phyloP scores from a whole-genome alignment of 2,888 invertebrate genomes.

The Norana najaformis region DNA sequence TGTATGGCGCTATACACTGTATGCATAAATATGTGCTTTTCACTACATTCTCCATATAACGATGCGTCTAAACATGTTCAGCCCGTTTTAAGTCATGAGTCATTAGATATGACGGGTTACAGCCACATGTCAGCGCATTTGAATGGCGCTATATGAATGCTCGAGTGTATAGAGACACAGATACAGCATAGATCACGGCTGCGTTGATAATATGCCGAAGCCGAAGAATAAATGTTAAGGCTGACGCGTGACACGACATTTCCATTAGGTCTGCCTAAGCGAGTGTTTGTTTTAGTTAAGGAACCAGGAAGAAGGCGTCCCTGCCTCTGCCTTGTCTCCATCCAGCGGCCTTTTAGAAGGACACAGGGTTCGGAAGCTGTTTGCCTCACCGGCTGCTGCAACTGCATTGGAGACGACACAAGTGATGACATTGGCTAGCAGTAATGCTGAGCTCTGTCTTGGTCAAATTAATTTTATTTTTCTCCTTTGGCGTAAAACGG shows the following conservation, averaged over 20 bases:
- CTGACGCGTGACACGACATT: not conserved
- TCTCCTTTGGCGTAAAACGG: not conserved
- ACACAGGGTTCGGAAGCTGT: not conserved
- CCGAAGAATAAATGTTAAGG: not conserved
- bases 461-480: not conserved
- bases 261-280: not conserved
- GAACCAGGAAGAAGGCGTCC: not conserved
- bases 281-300: not conserved
- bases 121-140: not conserved
- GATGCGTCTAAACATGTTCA: not conserved
- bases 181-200: not conserved
- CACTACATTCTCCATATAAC: not conserved
- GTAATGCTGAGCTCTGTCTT: not conserved
- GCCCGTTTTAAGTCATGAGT: not conserved
- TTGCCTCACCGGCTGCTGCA: not conserved
- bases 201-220: not conserved
- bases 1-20: not conserved
- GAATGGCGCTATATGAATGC: not conserved
- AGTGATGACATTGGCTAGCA: not conserved
- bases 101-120: not conserved
- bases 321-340: no score
- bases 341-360: not conserved
- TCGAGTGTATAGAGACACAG: not conserved
- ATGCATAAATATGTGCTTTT: not conserved
- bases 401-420: not conserved